Percentiles rank a stretch among this genome's conserved stretches.
Conservation (phyloP, 2,797 vertebrate species). For the Hypotaenidia philippensis region DNA sequence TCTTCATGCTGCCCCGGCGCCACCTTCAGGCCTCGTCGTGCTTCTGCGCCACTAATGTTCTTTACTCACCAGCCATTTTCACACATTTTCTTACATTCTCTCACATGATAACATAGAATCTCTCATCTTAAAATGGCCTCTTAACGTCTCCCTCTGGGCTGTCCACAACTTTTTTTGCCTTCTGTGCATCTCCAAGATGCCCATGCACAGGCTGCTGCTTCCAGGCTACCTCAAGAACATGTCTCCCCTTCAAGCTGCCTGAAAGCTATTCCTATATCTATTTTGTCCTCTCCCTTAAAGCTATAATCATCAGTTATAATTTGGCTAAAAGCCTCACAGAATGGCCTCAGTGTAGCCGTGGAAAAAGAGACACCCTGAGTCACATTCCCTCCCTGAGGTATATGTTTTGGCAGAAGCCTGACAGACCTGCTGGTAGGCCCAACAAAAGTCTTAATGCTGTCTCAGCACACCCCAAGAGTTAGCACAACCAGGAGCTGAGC, state of each 20-base stretch:
- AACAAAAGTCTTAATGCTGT: neutral
- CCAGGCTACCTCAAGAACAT: neutral
- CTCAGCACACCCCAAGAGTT: neutral
- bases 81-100: neutral
- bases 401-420: neutral
- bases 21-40: neutral
- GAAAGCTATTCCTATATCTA: neutral
- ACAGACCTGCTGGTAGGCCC: fast-evolving
- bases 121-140: neutral
- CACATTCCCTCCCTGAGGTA: fast-evolving
- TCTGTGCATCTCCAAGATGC: fast-evolving
- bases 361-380: fast-evolving
- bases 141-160: neutral
- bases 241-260: fast-evolving
- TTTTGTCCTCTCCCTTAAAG: neutral
- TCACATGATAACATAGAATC: neutral
- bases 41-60: fast-evolving
- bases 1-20: neutral
- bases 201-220: neutral
- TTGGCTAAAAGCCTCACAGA: neutral
- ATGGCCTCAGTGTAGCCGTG: neutral
- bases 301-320: neutral
- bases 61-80: fast-evolving
- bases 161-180: neutral
- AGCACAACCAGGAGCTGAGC: neutral